Evolutionary conservation across 2,113 vertebrate genomes (phyloP), one percentile per base, ranked within the genome.

Genomic region (Etheostoma spectabile): DNA sequence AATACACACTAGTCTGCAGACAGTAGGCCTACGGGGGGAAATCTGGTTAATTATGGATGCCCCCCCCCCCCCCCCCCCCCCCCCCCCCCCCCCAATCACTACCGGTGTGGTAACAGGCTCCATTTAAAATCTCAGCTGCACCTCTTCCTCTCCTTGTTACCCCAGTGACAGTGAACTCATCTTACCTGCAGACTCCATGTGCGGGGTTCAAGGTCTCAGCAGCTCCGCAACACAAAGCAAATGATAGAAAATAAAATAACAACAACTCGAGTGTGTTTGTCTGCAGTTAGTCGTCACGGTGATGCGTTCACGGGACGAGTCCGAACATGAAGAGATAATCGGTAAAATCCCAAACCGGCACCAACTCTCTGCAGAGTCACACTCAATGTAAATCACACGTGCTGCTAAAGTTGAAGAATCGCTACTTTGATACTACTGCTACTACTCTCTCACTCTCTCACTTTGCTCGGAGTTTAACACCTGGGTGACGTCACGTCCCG

Each of bases 161-260:
- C 7, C 2, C 12, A 7, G 2, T 4, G 4, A 70, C 0, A 64
- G 14, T 8, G 2, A 77, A 22, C 0, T 11, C 2, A 0, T 77
- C 82, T 84, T 68, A 92, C 91, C 89, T 83, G 89, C 52, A 27
- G 85, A 60, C 55, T 92, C 91, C 91, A 90, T 92, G 21, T 6
- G 38, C 3, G 8, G 8, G 46, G 16, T 10, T 45, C 22, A 48
- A 24, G 33, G 13, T 8, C 24, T 27, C n/a, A n/a, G n/a, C 1
- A 38, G 19, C 19, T 22, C 16, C 15, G 22, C 56, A 42, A 72
- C 3, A 42, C 5, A 14, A 45, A n/a, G 48, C 14, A n/a, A 11
- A 30, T 2, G 1, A 14, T 3, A 56, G 53, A 38, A n/a, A 62
- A 62, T 10, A 5, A 2, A 52, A 7, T 10, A 5, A 61, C 2